Base-by-base conservation (phyloP, 1,140 invertebrate species). In the Drosophila arawakana region DNA sequence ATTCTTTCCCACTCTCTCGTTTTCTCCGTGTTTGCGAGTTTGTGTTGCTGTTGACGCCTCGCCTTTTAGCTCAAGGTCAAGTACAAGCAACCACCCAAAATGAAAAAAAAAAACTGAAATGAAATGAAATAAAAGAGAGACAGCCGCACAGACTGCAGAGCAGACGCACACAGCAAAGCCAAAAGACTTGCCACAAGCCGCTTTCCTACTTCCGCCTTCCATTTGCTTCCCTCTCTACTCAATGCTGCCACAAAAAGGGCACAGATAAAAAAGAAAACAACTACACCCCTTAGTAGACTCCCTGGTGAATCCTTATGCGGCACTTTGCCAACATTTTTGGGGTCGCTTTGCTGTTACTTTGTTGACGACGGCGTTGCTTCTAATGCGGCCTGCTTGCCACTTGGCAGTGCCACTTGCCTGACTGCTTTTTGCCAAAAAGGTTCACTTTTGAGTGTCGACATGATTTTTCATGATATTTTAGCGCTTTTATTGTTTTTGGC, bases 401-500 rank as follows among this genome's bases (percentile, higher is more conserved):
- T 73, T 76, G 74, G 39, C 52, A 65, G 52, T 70, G 57, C 73
- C 74, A 71, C 70, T 68, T 46, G 52, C 21, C 58, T 54, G 46
- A 10, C 58, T 57, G 18, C 59, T 30, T 54, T 54, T 60, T 63
- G 55, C 25, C 25, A 74, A 80, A 88, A 83, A 84, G 85, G 85
- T 90, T 82, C 68, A 75, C 39, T 83, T 81, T 75, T 71, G 73
- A 76, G 85, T 85, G 85, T 90, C 81, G 81, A 90, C 86, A 90
- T 80, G 76, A 79, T 81, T 79, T 73, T 79, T 76, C 77, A 79
- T 77, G 73, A 78, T 86, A 73, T 88, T 90, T 88, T 90, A 80
- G 75, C 81, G 79, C 81, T 82, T 86, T 72, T 85, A 90, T 90
- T 90, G 88, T 90, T 85, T 61, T 67, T 68, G 52, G 68, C 55